phyloP scores from a whole-genome alignment of 2,888 invertebrate species.

The Drosophila anomelani region DNA sequence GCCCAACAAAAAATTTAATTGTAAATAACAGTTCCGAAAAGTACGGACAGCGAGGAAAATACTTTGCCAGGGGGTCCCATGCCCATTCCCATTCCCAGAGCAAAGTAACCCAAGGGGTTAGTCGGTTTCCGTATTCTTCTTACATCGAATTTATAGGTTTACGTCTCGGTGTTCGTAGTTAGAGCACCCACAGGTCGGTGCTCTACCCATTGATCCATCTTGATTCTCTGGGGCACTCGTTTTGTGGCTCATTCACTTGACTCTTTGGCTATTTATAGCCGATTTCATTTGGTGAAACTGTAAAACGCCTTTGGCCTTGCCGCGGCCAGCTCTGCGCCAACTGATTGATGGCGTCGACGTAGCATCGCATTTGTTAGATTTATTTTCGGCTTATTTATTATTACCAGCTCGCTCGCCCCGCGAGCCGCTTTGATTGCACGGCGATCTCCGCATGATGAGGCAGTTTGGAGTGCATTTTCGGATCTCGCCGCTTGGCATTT shows the following conservation, averaged over 20 bases:
- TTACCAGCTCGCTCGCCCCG: constrained; percentile 43
- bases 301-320: constrained; percentile 70
- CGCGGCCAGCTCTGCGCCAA: constrained; percentile 18
- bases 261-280: constrained; percentile 66
- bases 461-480: constrained; percentile 47
- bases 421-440: constrained; percentile 57
- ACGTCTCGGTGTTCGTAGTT: no score
- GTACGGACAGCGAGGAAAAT: constrained; percentile 30
- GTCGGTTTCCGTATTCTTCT: background rate
- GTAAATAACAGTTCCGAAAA: constrained; percentile 42
- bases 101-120: background rate
- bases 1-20: constrained; percentile 40
- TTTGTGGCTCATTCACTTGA: constrained; percentile 66
- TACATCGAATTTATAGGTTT: no score
- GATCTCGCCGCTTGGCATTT: constrained; percentile 54
- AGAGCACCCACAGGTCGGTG: constrained; percentile 31
- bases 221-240: constrained; percentile 42
- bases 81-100: background rate
- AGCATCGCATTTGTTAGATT: constrained; percentile 64
- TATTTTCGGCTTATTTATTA: constrained; percentile 73
- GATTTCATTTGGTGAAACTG: constrained; percentile 65
- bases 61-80: constrained; percentile 34
- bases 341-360: constrained; percentile 77
- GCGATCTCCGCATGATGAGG: constrained; percentile 42
- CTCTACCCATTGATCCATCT: background rate